These are phyloP conservation scores for Ylistrum balloti DNA, from an alignment of 1,140 invertebrate species.

Conservation along the genomic window DNA sequence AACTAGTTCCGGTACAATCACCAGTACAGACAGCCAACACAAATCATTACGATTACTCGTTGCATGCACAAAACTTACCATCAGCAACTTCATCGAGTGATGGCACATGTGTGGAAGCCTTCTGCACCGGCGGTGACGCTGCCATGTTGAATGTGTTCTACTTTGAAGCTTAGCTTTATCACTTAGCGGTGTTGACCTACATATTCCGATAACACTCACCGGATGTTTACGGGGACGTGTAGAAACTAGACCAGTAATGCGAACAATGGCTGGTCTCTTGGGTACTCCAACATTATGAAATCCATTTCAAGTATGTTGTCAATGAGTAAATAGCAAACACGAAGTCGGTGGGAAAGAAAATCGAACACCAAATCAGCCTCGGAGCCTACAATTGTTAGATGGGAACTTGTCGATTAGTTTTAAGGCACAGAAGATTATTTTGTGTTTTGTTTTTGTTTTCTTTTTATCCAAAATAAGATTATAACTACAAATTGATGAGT, in stretches of 20 bases:
- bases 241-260: neutral
- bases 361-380: no score
- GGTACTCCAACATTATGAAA: no score
- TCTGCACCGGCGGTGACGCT: constrained; percentile 48
- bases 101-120: constrained; percentile 57
- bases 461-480: no score
- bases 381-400: no score
- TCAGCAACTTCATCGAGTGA: constrained; percentile 61
- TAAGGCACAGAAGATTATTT: no score
- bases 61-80: constrained; percentile 51
- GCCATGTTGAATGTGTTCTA: neutral
- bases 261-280: no score
- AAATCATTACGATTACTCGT: neutral
- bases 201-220: neutral
- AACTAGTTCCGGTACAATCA: neutral
- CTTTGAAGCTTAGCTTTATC: neutral
- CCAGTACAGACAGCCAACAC: neutral
- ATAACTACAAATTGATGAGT: no score
- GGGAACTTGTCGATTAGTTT: no score
- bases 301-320: no score
- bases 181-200: neutral
- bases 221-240: constrained; percentile 29
- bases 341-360: no score
- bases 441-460: no score
- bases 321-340: no score